A percentile compares a stretch with the other conserved stretches of the same genome.
Evolutionary conservation across 2,888 invertebrate genomes (phyloP).

Genomic region (Hirtodrosophila alboralis): DNA sequence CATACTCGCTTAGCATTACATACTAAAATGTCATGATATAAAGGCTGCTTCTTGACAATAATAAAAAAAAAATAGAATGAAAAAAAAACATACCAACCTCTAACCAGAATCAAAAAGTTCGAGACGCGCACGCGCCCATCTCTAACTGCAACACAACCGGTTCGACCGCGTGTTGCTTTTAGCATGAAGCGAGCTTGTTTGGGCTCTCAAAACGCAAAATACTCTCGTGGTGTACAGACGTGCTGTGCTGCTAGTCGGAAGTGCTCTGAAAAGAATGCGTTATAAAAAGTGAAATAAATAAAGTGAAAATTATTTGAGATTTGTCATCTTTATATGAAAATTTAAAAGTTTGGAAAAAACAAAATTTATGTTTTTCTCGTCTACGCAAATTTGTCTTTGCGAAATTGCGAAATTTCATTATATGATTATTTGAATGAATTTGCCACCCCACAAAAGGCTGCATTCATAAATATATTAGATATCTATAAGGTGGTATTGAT

Average conservation of each 20-base stretch:
- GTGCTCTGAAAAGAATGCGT: constrained; percentile 54
- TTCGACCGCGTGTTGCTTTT: constrained; percentile 75
- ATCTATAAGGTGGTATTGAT: constrained; percentile 26
- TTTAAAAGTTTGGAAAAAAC: constrained; percentile 2
- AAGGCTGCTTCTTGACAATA: too few relatives aligned
- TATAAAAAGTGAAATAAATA: constrained; percentile 29
- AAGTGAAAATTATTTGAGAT: constrained; percentile 11
- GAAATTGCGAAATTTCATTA: constrained; percentile 7
- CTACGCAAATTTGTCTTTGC: constrained; percentile 1
- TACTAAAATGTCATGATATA: too few relatives aligned
- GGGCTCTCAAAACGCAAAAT: constrained; percentile 50
- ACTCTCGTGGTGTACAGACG: constrained; percentile 60
- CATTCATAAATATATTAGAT: constrained; percentile 26
- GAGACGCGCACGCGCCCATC: constrained; percentile 37
- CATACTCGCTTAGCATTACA: too few relatives aligned
- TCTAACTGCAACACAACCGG: constrained; percentile 48
- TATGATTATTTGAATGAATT: not conserved
- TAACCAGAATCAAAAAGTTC: not conserved
- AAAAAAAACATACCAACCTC: too few relatives aligned
- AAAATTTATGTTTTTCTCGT: not conserved
- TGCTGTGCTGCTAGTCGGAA: constrained; percentile 73
- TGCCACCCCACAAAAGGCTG: not conserved
- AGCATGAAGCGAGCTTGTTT: constrained; percentile 62
- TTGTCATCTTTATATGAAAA: constrained; percentile 3
- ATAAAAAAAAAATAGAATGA: too few relatives aligned